Evolutionary conservation across 2,113 vertebrate species (phyloP).

Genomic region (Urocolius indicus): DNA sequence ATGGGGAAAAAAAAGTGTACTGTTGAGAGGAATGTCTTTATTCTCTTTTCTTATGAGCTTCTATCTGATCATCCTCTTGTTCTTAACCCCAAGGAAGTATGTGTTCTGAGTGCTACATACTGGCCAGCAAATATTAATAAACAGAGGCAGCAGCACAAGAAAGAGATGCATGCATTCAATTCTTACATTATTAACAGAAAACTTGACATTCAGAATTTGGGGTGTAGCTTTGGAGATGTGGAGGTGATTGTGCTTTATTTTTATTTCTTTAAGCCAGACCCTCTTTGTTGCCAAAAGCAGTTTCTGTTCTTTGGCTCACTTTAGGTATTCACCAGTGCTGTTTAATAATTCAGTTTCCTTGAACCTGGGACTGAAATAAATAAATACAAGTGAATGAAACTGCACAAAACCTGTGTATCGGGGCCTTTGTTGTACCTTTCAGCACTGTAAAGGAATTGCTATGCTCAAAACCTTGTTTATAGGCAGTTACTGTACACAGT

Average conservation of each 20-base stretch:
- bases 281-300: not conserved
- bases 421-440: not conserved
- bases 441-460: not conserved
- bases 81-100: not conserved
- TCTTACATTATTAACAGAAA: not conserved
- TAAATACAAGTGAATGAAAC: not conserved
- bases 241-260: not conserved
- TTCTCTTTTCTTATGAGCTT: not conserved
- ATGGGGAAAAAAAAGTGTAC: not conserved
- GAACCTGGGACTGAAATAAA: not conserved
- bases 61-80: not conserved
- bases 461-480: not conserved
- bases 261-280: not conserved
- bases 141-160: not conserved
- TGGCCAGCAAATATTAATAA: not conserved
- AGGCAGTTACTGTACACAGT: not conserved
- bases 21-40: not conserved
- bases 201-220: not conserved
- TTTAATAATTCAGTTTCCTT: constrained; percentile 21
- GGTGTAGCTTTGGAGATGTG: not conserved
- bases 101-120: not conserved
- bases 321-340: not conserved
- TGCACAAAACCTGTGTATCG: not conserved
- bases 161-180: not conserved
- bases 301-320: not conserved